Conservation (phyloP, 1,140 invertebrate species). For the Diabrotica undecimpunctata region DNA sequence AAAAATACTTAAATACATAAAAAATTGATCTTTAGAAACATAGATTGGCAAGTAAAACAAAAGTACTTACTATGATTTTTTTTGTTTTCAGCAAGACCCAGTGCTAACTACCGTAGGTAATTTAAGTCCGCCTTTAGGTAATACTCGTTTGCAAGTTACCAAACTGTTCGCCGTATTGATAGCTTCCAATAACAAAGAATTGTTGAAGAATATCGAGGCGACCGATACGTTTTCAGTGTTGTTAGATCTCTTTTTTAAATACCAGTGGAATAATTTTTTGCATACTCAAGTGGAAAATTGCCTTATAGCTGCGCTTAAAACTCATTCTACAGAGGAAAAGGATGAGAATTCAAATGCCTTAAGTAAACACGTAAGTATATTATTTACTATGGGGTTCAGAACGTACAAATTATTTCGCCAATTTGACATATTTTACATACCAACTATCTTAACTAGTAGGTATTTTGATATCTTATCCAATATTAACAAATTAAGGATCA, state of each 20-base stretch:
- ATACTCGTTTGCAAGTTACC: constrained; percentile 70
- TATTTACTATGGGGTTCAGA: neutral
- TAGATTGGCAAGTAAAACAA: too few species aligned
- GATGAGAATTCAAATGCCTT: constrained; percentile 50
- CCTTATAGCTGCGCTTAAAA: constrained; percentile 63
- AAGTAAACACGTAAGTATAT: constrained; percentile 53
- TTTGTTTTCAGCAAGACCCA: constrained; percentile 51
- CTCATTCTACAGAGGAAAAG: constrained; percentile 29
- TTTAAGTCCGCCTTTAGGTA: constrained; percentile 71
- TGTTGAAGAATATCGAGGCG: constrained; percentile 50
- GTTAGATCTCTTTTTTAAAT: constrained; percentile 80
- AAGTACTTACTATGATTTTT: too few species aligned
- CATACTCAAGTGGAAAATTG: constrained; percentile 79
- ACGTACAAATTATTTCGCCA: neutral
- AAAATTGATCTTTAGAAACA: too few species aligned
- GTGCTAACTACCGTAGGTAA: constrained; percentile 63
- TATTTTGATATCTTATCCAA: too few species aligned
- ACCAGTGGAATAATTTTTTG: constrained; percentile 85
- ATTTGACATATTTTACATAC: too few species aligned
- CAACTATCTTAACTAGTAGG: too few species aligned
- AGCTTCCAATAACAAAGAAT: constrained; percentile 59
- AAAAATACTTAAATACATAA: too few species aligned
- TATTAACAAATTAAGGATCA: too few species aligned
- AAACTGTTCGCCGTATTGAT: constrained; percentile 69
- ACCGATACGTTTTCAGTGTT: constrained; percentile 52